phyloP scores from a whole-genome alignment of 2,797 vertebrate species.

The Neosalanx taihuensis region DNA sequence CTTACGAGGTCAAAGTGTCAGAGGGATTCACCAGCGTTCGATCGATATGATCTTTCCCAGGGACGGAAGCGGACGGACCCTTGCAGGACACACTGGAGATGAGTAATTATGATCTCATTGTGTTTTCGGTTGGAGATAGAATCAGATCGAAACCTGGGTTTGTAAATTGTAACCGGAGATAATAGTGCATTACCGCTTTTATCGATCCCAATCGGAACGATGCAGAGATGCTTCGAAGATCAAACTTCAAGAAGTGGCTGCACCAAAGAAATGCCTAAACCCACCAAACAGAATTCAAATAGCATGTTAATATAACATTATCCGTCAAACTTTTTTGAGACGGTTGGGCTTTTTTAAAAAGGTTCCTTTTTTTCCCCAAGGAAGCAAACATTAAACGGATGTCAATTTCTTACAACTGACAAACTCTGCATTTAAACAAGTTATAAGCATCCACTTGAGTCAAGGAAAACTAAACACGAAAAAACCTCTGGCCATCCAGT shows the following conservation, averaged over 20 bases:
- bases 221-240: not conserved
- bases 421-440: conserved; percentile 39
- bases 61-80: conserved; percentile 37
- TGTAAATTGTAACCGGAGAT: conserved; percentile 2
- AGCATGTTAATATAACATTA: too few species aligned
- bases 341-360: not conserved
- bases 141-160: conserved; percentile 9
- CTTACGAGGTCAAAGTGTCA: conserved; percentile 47
- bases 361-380: conserved; percentile 24
- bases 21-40: conserved; percentile 24
- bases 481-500: conserved; percentile 52
- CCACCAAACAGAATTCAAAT: too few species aligned
- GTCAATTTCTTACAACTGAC: conserved; percentile 33
- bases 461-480: conserved; percentile 56
- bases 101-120: conserved; percentile 29
- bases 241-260: not conserved
- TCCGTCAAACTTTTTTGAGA: not conserved
- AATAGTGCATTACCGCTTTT: conserved; percentile 1
- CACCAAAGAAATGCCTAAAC: too few species aligned
- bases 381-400: conserved; percentile 26
- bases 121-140: conserved; percentile 11
- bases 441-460: conserved; percentile 45
- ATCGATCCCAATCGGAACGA: conserved; percentile 3
- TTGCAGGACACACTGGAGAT: conserved; percentile 24
- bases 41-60: conserved; percentile 53